phyloP scores from a whole-genome alignment of 2,797 vertebrate species.

The Poecilia wingei region DNA sequence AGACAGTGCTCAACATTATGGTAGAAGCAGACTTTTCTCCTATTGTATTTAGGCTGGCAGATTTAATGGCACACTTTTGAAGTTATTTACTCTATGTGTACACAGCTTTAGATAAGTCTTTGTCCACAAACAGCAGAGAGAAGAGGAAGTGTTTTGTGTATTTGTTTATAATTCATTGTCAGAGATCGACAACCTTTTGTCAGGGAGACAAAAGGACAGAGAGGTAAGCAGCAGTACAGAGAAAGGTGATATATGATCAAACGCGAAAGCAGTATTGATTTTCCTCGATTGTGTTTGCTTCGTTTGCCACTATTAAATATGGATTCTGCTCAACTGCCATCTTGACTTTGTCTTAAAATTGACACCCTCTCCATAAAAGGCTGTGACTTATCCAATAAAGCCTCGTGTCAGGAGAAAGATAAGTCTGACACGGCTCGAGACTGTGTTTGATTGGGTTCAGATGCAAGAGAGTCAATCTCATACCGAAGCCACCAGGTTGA shows the following conservation, averaged over 20 bases:
- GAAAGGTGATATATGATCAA: constrained; percentile 77
- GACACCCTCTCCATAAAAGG: constrained; percentile 78
- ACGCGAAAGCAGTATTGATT: constrained; percentile 81
- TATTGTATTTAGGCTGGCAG: constrained; percentile 6
- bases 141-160: constrained; percentile 15
- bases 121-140: constrained; percentile 37
- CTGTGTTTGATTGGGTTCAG: constrained; percentile 61
- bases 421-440: constrained; percentile 51
- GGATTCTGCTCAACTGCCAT: constrained; percentile 74
- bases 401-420: constrained; percentile 66
- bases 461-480: constrained; percentile 50
- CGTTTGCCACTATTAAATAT: constrained; percentile 81
- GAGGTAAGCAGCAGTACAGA: constrained; percentile 65
- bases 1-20: background rate
- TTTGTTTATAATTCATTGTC: constrained; percentile 56
- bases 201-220: constrained; percentile 64
- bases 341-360: constrained; percentile 78
- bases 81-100: constrained; percentile 21
- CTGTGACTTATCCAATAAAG: constrained; percentile 75
- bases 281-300: constrained; percentile 81
- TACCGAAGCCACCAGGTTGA: constrained; percentile 36
- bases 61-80: constrained; percentile 38
- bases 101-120: constrained; percentile 24
- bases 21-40: background rate
- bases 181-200: constrained; percentile 29